Percentiles rank a stretch among this genome's conserved stretches.
These are phyloP conservation scores for Henricia sp. DNA, from an alignment of 53 echinoderm and acorn worm species.

Conservation along the genomic window DNA sequence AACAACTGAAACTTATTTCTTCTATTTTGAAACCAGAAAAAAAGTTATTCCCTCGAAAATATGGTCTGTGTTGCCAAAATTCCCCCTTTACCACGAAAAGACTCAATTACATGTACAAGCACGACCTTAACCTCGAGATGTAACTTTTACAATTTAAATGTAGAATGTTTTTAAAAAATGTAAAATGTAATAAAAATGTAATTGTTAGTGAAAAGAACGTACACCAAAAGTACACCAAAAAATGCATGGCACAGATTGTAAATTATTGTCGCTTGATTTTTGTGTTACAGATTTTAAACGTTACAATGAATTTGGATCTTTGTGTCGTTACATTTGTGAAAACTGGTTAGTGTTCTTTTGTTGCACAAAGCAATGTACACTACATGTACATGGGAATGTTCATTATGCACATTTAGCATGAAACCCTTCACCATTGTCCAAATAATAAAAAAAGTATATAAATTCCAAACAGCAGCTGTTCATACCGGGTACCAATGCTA, in stretches of 20 bases:
- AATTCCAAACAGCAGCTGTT: constrained; percentile 62
- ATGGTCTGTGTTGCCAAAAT: too few species aligned
- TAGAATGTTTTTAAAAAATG: too few species aligned
- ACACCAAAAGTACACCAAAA: neutral
- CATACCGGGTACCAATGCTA: neutral
- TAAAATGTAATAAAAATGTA: too few species aligned
- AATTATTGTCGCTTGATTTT: neutral
- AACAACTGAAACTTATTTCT: too few species aligned
- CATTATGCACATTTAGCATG: neutral
- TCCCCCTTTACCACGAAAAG: too few species aligned
- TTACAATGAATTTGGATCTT: neutral
- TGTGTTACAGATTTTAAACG: neutral
- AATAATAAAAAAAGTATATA: constrained; percentile 28
- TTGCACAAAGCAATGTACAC: neutral
- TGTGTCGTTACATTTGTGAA: neutral
- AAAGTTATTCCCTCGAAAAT: too few species aligned
- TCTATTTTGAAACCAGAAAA: too few species aligned
- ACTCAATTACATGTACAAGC: too few species aligned
- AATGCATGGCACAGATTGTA: neutral
- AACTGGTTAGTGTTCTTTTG: neutral
- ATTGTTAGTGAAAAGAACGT: too few species aligned
- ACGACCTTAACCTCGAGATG: too few species aligned
- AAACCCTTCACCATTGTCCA: constrained; percentile 35
- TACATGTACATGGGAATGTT: neutral
- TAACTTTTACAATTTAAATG: neutral